These are phyloP conservation scores for Acanthaster planci DNA, from an alignment of 35 echinoderm and acorn worm genomes.

Conservation along the genomic window DNA sequence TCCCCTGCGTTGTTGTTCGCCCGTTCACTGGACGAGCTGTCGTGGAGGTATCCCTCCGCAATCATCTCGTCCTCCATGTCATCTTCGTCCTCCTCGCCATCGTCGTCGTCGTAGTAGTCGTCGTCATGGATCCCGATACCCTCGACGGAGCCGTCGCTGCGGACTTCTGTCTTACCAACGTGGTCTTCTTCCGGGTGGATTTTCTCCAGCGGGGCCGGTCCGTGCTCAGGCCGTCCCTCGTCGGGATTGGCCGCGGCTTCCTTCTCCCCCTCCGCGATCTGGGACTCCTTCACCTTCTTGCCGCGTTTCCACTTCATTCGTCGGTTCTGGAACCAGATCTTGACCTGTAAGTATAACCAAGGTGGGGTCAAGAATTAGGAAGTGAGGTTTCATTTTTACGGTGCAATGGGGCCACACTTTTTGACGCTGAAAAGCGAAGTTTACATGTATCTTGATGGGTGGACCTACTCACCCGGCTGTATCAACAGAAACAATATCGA, in stretches of 20 bases:
- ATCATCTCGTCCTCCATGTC: constrained; percentile 8
- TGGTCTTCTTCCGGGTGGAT: neutral
- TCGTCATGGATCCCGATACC: neutral
- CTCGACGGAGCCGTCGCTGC: neutral
- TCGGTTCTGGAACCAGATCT: constrained; percentile 99
- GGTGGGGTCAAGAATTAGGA: no score
- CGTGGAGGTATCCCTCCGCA: constrained; percentile 11
- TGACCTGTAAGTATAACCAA: constrained; percentile 52
- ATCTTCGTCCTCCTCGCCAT: neutral
- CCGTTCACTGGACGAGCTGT: constrained; percentile 8
- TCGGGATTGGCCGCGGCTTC: neutral
- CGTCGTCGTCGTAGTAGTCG: neutral
- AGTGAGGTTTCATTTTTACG: no score
- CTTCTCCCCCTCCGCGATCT: constrained; percentile 5
- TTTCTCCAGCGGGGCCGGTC: neutral
- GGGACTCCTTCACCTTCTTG: constrained; percentile 88
- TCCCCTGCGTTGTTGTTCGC: neutral
- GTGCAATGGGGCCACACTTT: no score
- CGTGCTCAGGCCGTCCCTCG: neutral
- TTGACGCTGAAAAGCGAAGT: no score
- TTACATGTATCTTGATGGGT: no score
- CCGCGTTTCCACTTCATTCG: constrained; percentile 99
- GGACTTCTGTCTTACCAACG: neutral
- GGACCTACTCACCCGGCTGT: no score
- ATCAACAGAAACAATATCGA: no score